phyloP scores from a whole-genome alignment of 2,113 vertebrate genomes.

The Promerops cafer region DNA sequence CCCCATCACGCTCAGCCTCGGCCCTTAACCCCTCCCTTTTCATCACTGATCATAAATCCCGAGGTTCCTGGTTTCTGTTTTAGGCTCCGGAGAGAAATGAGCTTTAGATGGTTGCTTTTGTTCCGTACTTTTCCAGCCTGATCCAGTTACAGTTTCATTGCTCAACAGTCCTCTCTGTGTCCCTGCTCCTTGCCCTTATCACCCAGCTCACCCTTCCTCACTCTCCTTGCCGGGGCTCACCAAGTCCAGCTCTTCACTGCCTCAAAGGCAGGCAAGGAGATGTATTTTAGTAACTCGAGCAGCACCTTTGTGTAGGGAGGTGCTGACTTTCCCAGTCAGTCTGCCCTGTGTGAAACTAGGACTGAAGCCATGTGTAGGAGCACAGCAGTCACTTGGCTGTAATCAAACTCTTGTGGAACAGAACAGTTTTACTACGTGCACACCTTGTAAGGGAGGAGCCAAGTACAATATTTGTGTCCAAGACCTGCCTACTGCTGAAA shows the following conservation, averaged over 20 bases:
- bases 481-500: neutral
- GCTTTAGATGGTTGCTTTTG: neutral
- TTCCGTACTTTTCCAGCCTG: neutral
- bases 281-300: neutral
- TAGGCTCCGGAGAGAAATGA: neutral
- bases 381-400: neutral
- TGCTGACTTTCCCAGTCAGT: neutral
- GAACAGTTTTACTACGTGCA: neutral
- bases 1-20: accelerated
- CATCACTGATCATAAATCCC: neutral
- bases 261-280: neutral
- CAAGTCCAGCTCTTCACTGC: neutral
- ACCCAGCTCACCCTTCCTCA: neutral
- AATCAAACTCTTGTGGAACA: neutral
- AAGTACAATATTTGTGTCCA: neutral
- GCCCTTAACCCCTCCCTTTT: neutral
- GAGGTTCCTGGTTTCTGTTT: neutral
- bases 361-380: neutral
- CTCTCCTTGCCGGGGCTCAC: neutral
- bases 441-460: neutral
- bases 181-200: neutral
- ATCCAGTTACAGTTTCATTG: accelerated
- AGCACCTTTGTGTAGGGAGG: neutral
- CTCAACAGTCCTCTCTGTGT: accelerated
- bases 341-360: accelerated